Base-by-base conservation (phyloP, 1,140 invertebrate genomes). In the Cydia splendana region DNA sequence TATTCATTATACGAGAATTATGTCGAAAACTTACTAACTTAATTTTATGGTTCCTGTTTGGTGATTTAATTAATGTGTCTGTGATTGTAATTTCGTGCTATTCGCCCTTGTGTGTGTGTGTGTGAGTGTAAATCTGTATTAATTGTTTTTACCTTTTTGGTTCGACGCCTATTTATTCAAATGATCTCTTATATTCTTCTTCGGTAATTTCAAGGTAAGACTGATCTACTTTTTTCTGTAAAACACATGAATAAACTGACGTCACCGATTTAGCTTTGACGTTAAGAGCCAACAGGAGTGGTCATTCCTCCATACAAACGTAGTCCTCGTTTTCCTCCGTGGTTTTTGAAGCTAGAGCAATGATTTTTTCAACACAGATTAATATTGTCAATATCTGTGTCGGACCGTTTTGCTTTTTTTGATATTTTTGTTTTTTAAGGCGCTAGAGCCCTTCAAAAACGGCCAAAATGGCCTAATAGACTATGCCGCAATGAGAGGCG, bases 41-140 rank as follows among this genome's bases (percentile, higher is more conserved):
- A 20, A 9, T 71, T 38, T 71, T 62, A 62, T 62, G 28, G 24
- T 71, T 71, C 67, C 34, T 71, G 67, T 71, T 38, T n/a, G 38
- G n/a, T 7, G 30, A 38, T n/a, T 71, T 12, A 71, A 71, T 71
- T 71, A 71, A 71, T 38, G 65, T 42, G 18, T 71, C 67, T 71
- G 34, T 38, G 7, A 38, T 71, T 38, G 2, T 45, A 38, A 71
- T 69, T 69, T 42, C 15, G n/a, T 62, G 53, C 7, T 18, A 10
- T 7, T 7, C 5, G 18, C 13, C 45, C 45, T 13, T 48, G 10
- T 48, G 13, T 45, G 10, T 48, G 45, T 48, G n/a, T n/a, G n/a
- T n/a, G n/a, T n/a, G n/a, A n/a, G n/a, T n/a, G n/a, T n/a, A 45
- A 12, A 53, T 53, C n/a, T 18, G 15, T 53, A 53, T 53, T 53